These are phyloP conservation scores for Ondatra zibethicus DNA, from an alignment of 2,113 vertebrate species.

Conservation along the genomic window DNA sequence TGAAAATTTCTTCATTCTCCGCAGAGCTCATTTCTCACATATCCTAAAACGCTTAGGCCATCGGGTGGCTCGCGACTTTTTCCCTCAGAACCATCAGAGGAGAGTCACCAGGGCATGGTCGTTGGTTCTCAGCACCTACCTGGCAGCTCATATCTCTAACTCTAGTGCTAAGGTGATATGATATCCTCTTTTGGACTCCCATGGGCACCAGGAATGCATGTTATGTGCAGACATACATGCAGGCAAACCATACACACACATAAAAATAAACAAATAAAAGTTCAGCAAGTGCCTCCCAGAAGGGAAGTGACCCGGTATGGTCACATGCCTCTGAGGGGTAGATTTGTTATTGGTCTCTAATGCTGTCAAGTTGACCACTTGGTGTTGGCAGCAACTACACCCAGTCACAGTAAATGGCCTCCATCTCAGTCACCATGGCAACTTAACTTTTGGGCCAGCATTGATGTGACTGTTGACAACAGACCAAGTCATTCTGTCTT, in stretches of 20 bases:
- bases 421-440: neutral
- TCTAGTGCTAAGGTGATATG: neutral
- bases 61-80: neutral
- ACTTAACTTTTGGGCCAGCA: neutral
- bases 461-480: neutral
- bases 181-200: neutral
- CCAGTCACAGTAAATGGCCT: neutral
- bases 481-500: neutral
- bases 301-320: neutral
- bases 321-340: neutral
- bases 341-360: neutral
- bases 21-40: neutral
- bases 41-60: neutral
- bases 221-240: neutral
- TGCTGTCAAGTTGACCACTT: neutral
- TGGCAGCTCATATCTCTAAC: neutral
- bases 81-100: neutral
- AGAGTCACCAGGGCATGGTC: neutral
- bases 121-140: neutral
- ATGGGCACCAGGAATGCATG: neutral
- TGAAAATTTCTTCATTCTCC: neutral
- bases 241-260: neutral
- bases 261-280: neutral
- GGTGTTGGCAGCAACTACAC: neutral
- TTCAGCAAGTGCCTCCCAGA: neutral